These are phyloP conservation scores for Semnopithecus entellus DNA, from an alignment of 2,113 vertebrate species.

Conservation along the genomic window DNA sequence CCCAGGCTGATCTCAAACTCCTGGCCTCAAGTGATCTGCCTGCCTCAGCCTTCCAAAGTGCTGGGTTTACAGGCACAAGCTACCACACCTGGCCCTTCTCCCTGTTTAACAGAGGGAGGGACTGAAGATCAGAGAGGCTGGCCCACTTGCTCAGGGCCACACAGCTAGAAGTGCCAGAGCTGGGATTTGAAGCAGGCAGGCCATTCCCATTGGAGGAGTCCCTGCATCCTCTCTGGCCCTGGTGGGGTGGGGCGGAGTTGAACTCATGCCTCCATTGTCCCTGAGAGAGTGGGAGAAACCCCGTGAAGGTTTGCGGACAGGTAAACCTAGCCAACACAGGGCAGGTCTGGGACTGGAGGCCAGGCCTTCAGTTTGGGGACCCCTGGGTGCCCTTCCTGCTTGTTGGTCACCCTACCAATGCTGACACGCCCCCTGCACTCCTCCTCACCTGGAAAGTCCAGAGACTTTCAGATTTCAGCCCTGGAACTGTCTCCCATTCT, in stretches of 20 bases:
- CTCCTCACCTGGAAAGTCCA: background rate
- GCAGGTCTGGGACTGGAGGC: background rate
- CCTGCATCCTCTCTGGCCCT: background rate
- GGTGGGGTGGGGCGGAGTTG: background rate
- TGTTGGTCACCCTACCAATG: background rate
- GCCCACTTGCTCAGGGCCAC: background rate
- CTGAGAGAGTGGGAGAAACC: background rate
- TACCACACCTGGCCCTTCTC: no score
- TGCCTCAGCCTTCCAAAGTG: no score
- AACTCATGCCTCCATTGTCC: no score
- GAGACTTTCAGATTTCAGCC: background rate
- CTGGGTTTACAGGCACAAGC: no score
- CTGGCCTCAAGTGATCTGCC: no score
- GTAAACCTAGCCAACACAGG: background rate
- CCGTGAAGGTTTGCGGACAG: no score
- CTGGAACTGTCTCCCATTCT: background rate
- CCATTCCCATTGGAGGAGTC: background rate
- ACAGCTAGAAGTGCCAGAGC: background rate
- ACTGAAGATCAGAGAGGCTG: background rate
- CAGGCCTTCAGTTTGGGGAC: background rate
- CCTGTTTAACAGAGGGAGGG: background rate
- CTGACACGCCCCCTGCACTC: background rate
- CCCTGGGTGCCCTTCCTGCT: background rate
- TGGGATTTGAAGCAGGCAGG: background rate
- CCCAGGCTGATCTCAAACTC: no score